These are phyloP conservation scores for Microctenopoma steveboyesi DNA, from an alignment of 2,797 vertebrate species.

Conservation along the genomic window DNA sequence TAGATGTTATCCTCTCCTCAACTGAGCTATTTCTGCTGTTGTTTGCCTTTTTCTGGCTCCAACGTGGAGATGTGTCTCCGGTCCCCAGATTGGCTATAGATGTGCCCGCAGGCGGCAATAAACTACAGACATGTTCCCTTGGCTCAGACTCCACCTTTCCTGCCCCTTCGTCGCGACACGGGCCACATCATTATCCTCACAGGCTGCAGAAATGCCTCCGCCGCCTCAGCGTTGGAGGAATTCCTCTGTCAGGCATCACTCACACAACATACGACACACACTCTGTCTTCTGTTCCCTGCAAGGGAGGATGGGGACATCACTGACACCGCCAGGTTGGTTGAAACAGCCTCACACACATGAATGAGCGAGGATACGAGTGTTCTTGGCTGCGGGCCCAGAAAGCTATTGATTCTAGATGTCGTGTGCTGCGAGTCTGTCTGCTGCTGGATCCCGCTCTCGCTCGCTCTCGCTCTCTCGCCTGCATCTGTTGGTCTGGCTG, in stretches of 20 bases:
- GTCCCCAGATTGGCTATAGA: slow-evolving; percentile 39
- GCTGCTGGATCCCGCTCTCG: slow-evolving; percentile 26
- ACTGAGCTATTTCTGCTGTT: slow-evolving; percentile 50
- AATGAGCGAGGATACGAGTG: slow-evolving; percentile 41
- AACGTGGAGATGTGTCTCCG: slow-evolving; percentile 54
- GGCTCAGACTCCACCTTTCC: slow-evolving; percentile 57
- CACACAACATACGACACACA: slow-evolving; percentile 44
- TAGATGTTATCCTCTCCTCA: slow-evolving; percentile 39
- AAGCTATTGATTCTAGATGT: slow-evolving; percentile 64
- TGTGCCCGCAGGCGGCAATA: slow-evolving; percentile 70
- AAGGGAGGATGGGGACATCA: slow-evolving; percentile 22
- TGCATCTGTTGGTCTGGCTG: slow-evolving; percentile 55
- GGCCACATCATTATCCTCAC: slow-evolving; percentile 68
- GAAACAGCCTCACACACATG: background rate
- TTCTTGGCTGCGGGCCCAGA: slow-evolving; percentile 62
- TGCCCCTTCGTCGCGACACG: slow-evolving; percentile 66
- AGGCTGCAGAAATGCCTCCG: slow-evolving; percentile 57
- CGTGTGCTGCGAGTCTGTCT: slow-evolving; percentile 42
- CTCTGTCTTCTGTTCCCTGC: slow-evolving; percentile 14
- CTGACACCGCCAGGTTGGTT: slow-evolving; percentile 16
- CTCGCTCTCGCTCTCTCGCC: background rate
- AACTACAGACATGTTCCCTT: slow-evolving; percentile 67
- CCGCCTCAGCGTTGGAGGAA: slow-evolving; percentile 50
- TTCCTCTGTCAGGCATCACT: slow-evolving; percentile 42
- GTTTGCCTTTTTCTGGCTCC: slow-evolving; percentile 21